Base-by-base conservation (phyloP, 2,113 vertebrate genomes). In the Capreolus pygargus region DNA sequence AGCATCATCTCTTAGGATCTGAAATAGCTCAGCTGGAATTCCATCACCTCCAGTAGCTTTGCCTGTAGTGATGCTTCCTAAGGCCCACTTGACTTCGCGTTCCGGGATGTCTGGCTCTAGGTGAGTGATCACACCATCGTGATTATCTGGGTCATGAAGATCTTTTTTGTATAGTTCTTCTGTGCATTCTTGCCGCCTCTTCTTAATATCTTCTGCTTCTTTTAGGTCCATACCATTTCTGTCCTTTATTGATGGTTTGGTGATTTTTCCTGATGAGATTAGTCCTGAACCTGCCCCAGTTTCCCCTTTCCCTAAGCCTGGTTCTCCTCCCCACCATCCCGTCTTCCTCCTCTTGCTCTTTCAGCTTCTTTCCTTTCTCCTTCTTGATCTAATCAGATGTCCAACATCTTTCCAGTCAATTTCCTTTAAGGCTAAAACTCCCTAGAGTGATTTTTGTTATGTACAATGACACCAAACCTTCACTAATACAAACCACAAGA, bases 401-500 rank as follows among this genome's bases (percentile, higher is more conserved):
- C 57, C 36, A 91, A 16, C 14, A 88, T 47, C 25, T 64, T 81
- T 93, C 36, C 12, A 43, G 39, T 92, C 95, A n/a, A 52, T 64
- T 90, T 36, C 9, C 27, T 58, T 86, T 83, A 64, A 47, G 76
- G 74, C 36, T 79, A 84, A 97, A 79, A 2, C 30, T 95, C 60
- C 25, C 82, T 30, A 94, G 47, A 57, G 11, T 88, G 33, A 5
- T 52, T 93, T 61, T 61, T 9, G 25, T 89, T 86, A 17, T 57
- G 89, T 89, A 36, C 13, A 28, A 27, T 87, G 95, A 95, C 89
- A 64, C 5, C 43, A 82, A 94, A 92, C 60, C 33, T 97, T 91
- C 70, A 36, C 21, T 79, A 58, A 28, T 64, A 89, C 19, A 89
- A 91, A 89, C n/a, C 70, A 16, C 5, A 89, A 84, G 61, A 86